Conservation (phyloP, 2,888 invertebrate genomes). For the Muscina levida region DNA sequence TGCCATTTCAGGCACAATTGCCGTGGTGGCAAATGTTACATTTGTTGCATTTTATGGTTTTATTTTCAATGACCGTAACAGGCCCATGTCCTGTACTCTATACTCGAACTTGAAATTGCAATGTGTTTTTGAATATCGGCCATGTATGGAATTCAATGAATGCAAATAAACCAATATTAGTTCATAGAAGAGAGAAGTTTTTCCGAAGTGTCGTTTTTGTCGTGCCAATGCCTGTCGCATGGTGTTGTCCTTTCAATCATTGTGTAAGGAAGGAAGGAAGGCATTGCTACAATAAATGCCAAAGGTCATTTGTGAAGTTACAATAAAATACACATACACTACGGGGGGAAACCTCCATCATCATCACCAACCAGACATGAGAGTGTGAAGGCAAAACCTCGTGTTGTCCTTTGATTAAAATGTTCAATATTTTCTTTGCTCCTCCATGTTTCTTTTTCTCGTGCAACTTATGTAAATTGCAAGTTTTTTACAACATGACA, state of each 20-base stretch:
- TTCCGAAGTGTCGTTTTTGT: too few relatives aligned
- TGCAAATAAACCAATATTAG: slow-evolving; percentile 20
- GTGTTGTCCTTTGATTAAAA: slow-evolving; percentile 17
- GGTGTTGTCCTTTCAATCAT: neutral
- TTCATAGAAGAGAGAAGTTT: too few relatives aligned
- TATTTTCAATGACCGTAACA: slow-evolving; percentile 30
- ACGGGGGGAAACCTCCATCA: neutral
- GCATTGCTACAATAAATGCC: slow-evolving; percentile 14
- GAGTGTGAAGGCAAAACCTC: neutral
- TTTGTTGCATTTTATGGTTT: slow-evolving; percentile 36
- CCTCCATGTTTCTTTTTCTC: neutral
- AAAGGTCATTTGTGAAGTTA: slow-evolving; percentile 14
- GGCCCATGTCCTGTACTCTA: neutral
- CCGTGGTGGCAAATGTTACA: slow-evolving; percentile 11
- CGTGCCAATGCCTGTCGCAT: neutral
- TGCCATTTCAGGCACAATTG: neutral
- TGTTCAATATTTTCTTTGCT: neutral
- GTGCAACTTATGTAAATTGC: slow-evolving; percentile 5
- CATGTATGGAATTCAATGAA: neutral
- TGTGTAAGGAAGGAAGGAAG: neutral
- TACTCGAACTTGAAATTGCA: neutral
- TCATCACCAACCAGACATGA: too few relatives aligned
- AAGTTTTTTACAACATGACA: slow-evolving; percentile 9
- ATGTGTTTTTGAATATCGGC: neutral
- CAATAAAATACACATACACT: too few relatives aligned